Base-by-base conservation (phyloP, 1,140 invertebrate genomes). In the Anoplophora glabripennis region DNA sequence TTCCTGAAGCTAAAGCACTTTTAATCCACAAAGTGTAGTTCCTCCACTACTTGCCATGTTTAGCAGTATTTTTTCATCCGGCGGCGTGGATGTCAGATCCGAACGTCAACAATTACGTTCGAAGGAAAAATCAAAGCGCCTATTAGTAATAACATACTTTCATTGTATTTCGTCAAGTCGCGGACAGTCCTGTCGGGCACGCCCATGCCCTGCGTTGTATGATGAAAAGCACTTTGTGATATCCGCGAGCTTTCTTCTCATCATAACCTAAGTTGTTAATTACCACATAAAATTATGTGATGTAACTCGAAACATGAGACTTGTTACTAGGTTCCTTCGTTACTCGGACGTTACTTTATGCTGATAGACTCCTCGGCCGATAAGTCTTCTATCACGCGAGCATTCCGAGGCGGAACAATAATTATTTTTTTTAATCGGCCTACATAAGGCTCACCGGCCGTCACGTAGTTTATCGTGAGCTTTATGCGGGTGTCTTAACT, bases 401-500 rank as follows among this genome's bases (percentile, higher is more conserved):
- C 52, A 44, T 40, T 44, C 37, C 41, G 40, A n/a, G 42, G 37
- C 34, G 33, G 51, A 54, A 54, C 52, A 54, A 54, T 54, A 54
- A 54, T 54, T 54, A 54, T 54, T 54, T 54, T 37, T 54, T 54
- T 54, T 41, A 54, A 54, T 54, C 17, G 46, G 35, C 37, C 51
- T 17, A 54, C 52, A 54, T 41, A 44, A 40, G 36, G 11, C 52
- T 17, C 18, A 33, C 52, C 14, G 14, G 21, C 38, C 52, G 36
- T 54, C 49, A 52, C 18, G 14, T 28, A 28, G 3, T 5, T 28
- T 28, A 28, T 28, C 5, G 21, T 52, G 10, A 40, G 34, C 14
- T 54, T 54, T 54, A 54, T 54, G 52, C 52, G 52, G 52, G 52
- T 54, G 52, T 54, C 52, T 44, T 54, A 42, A 54, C 52, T 54